Evolutionary conservation across 2,113 vertebrate species (phyloP).

Genomic region (Pampusana beccarii): DNA sequence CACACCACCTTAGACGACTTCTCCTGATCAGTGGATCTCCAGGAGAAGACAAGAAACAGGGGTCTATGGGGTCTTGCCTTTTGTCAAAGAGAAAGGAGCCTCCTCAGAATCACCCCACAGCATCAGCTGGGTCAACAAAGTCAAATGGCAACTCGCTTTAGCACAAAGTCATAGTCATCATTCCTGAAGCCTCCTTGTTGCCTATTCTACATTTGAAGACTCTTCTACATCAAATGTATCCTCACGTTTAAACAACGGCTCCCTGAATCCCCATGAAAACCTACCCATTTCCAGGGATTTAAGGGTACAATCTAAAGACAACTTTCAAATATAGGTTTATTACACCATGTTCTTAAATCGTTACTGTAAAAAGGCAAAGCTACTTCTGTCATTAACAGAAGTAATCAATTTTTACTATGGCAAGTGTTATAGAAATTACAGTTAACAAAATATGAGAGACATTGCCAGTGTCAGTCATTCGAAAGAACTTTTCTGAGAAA

Average conservation of each 20-base stretch:
- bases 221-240: neutral
- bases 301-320: neutral
- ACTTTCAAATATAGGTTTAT: neutral
- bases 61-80: neutral
- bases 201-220: neutral
- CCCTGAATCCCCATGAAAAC: neutral
- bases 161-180: neutral
- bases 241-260: neutral
- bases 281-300: neutral
- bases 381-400: neutral
- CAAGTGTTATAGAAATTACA: neutral
- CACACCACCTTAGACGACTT: neutral
- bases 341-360: neutral
- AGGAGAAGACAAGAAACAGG: neutral
- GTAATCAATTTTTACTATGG: neutral
- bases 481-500: neutral
- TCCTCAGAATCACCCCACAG: neutral
- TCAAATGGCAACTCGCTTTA: neutral
- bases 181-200: neutral
- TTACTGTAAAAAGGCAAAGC: neutral
- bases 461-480: neutral
- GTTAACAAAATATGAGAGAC: neutral
- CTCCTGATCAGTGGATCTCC: neutral
- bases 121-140: neutral
- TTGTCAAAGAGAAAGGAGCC: neutral